phyloP scores from a whole-genome alignment of 92 coral and sea anemone species.

The Epizoanthus fatuus region DNA sequence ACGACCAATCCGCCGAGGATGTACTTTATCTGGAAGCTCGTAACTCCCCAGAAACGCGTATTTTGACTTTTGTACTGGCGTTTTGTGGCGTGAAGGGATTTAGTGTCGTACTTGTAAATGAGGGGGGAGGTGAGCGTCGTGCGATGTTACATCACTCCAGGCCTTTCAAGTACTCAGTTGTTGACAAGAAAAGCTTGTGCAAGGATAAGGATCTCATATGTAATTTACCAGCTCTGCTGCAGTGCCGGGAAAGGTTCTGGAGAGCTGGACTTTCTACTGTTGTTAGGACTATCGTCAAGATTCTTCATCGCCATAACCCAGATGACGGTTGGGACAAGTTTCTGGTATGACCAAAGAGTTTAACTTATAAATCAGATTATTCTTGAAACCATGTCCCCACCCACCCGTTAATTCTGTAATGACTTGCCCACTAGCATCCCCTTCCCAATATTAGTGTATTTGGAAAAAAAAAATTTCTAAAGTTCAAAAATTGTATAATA shows the following conservation, averaged over 20 bases:
- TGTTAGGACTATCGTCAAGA: conserved; percentile 19
- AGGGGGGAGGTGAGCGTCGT: not conserved
- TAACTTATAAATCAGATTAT: too few relatives aligned
- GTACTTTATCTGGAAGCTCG: conserved; percentile 19
- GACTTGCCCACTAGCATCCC: too few relatives aligned
- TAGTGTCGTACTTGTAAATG: not conserved
- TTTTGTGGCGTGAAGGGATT: conserved; percentile 4
- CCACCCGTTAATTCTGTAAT: too few relatives aligned
- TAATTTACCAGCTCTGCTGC: conserved; percentile 31
- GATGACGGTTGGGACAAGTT: conserved; percentile 12
- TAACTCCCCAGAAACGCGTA: conserved; percentile 30
- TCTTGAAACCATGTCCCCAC: too few relatives aligned
- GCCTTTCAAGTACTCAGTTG: conserved; percentile 9
- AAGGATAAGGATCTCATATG: not conserved
- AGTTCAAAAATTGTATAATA: too few relatives aligned
- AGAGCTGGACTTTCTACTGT: conserved; percentile 39
- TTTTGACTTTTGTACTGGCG: conserved; percentile 25
- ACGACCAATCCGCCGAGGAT: not conserved
- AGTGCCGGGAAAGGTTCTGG: conserved; percentile 18
- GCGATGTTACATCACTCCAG: not conserved
- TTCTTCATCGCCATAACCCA: conserved; percentile 8
- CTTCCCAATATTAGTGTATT: too few relatives aligned
- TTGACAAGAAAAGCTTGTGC: conserved; percentile 7
- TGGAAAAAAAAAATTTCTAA: too few relatives aligned
- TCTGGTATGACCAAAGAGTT: not conserved